Base-by-base conservation (phyloP, 2,888 invertebrate genomes). In the Eristalis tenax region DNA sequence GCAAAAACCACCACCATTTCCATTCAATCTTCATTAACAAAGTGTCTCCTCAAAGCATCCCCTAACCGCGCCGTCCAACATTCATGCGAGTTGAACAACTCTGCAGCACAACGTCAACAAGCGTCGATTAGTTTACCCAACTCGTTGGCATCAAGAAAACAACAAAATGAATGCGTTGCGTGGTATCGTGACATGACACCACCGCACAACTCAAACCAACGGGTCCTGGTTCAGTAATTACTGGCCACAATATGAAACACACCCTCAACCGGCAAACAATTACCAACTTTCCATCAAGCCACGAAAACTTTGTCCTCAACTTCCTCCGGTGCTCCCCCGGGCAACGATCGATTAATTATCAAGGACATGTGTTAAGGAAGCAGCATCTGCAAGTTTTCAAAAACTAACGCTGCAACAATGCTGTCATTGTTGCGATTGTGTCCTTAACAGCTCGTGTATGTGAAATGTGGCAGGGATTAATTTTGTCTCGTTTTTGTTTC, bases 401-500 rank as follows among this genome's bases (percentile, higher is more conserved):
- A 43, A 15, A 13, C 15, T n/a, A 6, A n/a, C 13, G n/a, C 11
- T 10, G 13, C 38, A 38, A 38, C 13, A 38, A 38, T 4, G 43
- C 6, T 4, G 43, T 5, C 13, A 40, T 40, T 13, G 43, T 5
- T 18, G 18, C 6, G 50, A 38, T 38, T 50, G 50, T 50, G 18
- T 50, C 50, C 18, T 18, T 50, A 50, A 18, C 50, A 8, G 50
- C 2, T 8, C 18, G 57, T 65, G 64, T 65, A 26, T 38, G 10
- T 18, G 8, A 18, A 50, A 18, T 18, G 18, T 50, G 40, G 59
- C 23, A 32, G 4, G 28, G 32, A 32, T 50, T 15, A 26, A 5
- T 10, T 35, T 66, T 71, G 23, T 70, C 15, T 74, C 23, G 66
- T 88, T 79, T 26, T 65, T 32, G 15, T 26, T 66, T 78, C 2